Conservation (phyloP, 1,140 invertebrate genomes). For the Anadara kagoshimensis region DNA sequence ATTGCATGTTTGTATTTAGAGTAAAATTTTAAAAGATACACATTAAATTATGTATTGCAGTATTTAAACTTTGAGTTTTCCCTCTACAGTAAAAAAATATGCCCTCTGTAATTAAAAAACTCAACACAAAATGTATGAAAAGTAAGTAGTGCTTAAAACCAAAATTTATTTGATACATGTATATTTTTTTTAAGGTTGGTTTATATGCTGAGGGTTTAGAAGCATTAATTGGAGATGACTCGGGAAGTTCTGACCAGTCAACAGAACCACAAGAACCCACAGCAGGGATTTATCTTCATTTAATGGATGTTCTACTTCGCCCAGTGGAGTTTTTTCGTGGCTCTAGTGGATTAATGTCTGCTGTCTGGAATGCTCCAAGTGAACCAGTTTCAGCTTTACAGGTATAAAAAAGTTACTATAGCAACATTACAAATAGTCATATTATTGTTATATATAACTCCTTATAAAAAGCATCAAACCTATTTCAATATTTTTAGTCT, state of each 20-base stretch:
- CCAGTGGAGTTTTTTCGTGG: conserved; percentile 91
- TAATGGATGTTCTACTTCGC: conserved; percentile 85
- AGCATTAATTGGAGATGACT: conserved; percentile 75
- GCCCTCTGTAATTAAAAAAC: too few relatives aligned
- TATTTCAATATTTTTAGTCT: too few relatives aligned
- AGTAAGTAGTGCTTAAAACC: too few relatives aligned
- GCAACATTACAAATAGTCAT: too few relatives aligned
- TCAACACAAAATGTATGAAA: too few relatives aligned
- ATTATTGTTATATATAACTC: too few relatives aligned
- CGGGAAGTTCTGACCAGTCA: conserved; percentile 35
- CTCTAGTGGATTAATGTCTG: conserved; percentile 90
- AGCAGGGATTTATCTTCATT: conserved; percentile 88
- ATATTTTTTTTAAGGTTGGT: conserved; percentile 79
- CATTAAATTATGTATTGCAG: too few relatives aligned
- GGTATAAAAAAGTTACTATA: conserved; percentile 66
- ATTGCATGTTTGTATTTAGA: too few relatives aligned
- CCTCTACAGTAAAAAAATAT: too few relatives aligned
- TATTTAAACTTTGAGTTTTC: too few relatives aligned
- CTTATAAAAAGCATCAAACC: too few relatives aligned
- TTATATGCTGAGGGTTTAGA: conserved; percentile 87
- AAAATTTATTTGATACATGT: background rate
- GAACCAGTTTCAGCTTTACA: conserved; percentile 89
- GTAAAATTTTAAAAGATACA: too few relatives aligned
- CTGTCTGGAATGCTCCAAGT: conserved; percentile 83
- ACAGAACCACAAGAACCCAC: conserved; percentile 76